Evolutionary conservation across 2,797 vertebrate genomes (phyloP), one percentile per base, ranked within the genome.

Genomic region (Psittacula derbiana): DNA sequence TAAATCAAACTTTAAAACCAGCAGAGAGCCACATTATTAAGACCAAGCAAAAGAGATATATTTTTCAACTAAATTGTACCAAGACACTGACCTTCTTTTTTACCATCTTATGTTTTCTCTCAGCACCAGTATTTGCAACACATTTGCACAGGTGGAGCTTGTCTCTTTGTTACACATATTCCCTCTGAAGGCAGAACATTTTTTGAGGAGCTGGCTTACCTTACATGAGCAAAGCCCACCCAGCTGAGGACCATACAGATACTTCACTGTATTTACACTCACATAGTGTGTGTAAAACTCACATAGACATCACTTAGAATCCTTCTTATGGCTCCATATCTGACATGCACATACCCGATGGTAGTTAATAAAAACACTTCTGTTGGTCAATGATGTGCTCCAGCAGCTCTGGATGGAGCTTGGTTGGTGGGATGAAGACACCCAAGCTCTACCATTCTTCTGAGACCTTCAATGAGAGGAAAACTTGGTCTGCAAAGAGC

Each of bases 1-100:
- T 8, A 67, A 84, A n/a, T 16, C 2, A 4, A 85, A 47, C 28
- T 67, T 73, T 87, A 47, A 89, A 92, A 41, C 30, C 74, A 76
- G 23, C 0, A 0, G 65, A 80, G 38, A 70, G 21, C 15, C 0
- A 1, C 0, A 1, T 57, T 43, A 49, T 11, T 53, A 62, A 65
- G 31, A 50, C 38, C 0, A 3, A 40, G 28, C 1, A 40, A 38
- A 79, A 61, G 49, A 62, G 16, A 23, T 69, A 20, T 58, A 44
- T 4, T 46, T 47, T 87, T 79, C 14, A 21, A 15, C 44, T 69
- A n/a, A 47, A 0, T 7, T 0, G 0, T 23, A 40, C 12, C 6
- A 55, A 67, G 44, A 47, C 21, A 15, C 16, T 4, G 36, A n/a
- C 4, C 11, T 25, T 47, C 16, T 40, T 19, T 61, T 80, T 81